Base-by-base conservation (phyloP, 2,888 invertebrate species). In the Andrena haemorrhoa region DNA sequence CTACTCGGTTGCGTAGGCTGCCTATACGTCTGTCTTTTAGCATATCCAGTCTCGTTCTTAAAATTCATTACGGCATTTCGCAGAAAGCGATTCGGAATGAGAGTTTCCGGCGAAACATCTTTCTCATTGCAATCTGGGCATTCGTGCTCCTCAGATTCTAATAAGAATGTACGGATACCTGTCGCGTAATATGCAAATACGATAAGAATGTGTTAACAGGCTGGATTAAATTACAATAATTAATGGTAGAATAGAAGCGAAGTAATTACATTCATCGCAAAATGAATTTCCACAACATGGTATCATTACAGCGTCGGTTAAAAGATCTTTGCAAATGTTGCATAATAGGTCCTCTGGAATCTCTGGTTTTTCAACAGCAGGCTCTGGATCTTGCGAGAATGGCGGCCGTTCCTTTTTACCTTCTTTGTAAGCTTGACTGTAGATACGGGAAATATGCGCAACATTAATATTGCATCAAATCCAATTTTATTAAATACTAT, bases 271-370 rank as follows among this genome's bases (percentile, higher is more conserved):
- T 94, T 99, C 99, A 94, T 99, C 99, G 94, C 99, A 99, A 94
- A 98, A 99, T 10, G 98, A 98, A 94, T 98, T 98, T 3, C 99
- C 99, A 94, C 99, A 99, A 93, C 99, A 99, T 0, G 98, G 98
- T 93, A 99, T 98, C 96, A 99, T 97, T 35, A 99, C 99, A 51
- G 99, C 99, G 94, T 99, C 99, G 0, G 97, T 96, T 83, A 99
- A 96, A 56, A 99, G 95, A 94, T 98, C 98, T 70, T 98, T 96
- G 94, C 99, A 99, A 76, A 99, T 96, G 76, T 97, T 97, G 94
- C 99, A 99, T 63, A 98, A 95, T 65, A 99, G 94, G 93, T 99
- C 99, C 85, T 98, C 97, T 0, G 99, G 99, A 74, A 99, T 97
- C 90, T 97, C 96, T 10, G 97, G 95, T 87, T 95, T 96, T 29